Conservation (phyloP, 2,113 vertebrate species). For the Circaetus gallicus region DNA sequence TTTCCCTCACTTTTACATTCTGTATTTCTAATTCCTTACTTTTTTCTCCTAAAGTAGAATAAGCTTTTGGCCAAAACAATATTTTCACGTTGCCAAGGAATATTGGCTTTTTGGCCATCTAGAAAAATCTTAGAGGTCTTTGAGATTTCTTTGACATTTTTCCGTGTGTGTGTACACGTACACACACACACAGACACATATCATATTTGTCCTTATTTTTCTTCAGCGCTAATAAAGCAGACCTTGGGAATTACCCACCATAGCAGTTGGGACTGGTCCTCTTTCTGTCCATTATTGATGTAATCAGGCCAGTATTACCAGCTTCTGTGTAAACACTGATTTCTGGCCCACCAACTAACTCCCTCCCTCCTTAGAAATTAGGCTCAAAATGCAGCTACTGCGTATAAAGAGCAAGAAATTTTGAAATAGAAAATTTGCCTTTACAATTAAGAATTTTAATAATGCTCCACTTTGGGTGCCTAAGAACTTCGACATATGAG, state of each 20-base stretch:
- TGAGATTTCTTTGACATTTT: not conserved
- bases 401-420: not conserved
- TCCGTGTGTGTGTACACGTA: not conserved
- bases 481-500: fast-evolving
- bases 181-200: not conserved
- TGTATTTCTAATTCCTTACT: not conserved
- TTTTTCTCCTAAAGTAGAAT: not conserved
- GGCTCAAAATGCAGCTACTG: not conserved
- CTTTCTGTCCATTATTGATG: not conserved
- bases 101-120: not conserved
- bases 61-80: not conserved
- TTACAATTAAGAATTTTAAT: not conserved
- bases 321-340: not conserved
- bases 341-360: not conserved
- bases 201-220: not conserved
- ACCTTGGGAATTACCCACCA: not conserved
- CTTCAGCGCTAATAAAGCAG: not conserved
- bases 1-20: not conserved
- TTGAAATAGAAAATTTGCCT: not conserved
- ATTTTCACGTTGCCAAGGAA: not conserved
- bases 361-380: not conserved
- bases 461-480: not conserved
- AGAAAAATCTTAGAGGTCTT: not conserved
- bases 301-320: not conserved
- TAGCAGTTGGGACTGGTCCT: not conserved